Percentiles rank a stretch among this genome's conserved stretches.
Evolutionary conservation across 92 coral and sea anemone genomes (phyloP).

Genomic region (Actinostola sp.): DNA sequence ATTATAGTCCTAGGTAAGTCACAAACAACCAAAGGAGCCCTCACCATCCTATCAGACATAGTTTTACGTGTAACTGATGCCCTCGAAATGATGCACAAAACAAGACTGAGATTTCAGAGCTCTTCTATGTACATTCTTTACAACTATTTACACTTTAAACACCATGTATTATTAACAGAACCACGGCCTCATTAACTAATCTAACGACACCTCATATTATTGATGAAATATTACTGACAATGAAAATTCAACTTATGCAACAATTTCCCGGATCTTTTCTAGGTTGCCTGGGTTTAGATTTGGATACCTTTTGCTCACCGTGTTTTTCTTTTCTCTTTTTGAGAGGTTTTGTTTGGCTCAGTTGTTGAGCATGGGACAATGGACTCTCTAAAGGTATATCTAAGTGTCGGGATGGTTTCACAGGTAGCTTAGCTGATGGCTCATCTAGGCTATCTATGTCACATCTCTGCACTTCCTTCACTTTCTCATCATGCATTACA

Average conservation of each 20-base stretch:
- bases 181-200: constrained; percentile 1
- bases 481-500: constrained; percentile 68
- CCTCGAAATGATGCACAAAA: not conserved
- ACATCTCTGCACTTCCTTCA: constrained; percentile 58
- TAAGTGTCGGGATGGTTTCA: constrained; percentile 15
- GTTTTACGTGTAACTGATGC: constrained; percentile 24
- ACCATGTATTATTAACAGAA: constrained; percentile 2
- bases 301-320: not conserved
- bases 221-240: not conserved
- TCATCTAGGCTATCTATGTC: constrained; percentile 74
- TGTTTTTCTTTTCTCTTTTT: constrained; percentile 20
- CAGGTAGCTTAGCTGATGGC: constrained; percentile 18
- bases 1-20: too few relatives aligned
- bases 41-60: constrained; percentile 43
- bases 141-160: constrained; percentile 11
- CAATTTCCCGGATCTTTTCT: constrained; percentile 15
- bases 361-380: not conserved
- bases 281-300: constrained; percentile 8
- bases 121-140: not conserved
- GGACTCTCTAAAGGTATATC: constrained; percentile 43
- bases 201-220: constrained; percentile 5
- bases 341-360: not conserved
- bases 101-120: not conserved
- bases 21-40: constrained; percentile 49
- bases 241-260: constrained; percentile 10